Base-by-base conservation (phyloP, 2,113 vertebrate species). In the Bothrops jararaca region DNA sequence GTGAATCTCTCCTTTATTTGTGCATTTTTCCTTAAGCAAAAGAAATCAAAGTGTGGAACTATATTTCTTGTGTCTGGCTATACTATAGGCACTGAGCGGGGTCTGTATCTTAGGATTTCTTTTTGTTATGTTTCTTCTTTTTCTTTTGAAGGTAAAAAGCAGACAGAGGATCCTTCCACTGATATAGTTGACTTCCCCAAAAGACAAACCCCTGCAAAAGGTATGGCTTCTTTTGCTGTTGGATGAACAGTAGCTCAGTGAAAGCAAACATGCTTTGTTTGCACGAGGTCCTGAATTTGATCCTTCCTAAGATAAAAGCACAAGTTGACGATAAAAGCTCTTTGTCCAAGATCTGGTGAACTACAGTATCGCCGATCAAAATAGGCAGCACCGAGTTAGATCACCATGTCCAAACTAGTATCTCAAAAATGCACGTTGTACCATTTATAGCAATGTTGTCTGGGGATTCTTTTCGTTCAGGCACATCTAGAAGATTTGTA, bases 131-230 rank as follows among this genome's bases (percentile, higher is more conserved):
- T 48, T 24, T 86, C 53, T 91, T 34, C 54, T 90, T 69, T 86
- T 58, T 80, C 74, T 8, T 96, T 93, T 92, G 57, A 96, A 98
- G 99, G 99, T 88, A 98, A 97, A 96, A 99, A 98, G 96, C 97
- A 98, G 9, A 91, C 96, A 2, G 99, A 99, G 86, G 98, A 99
- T 85, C 89, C 96, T 53, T 94, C 95, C 90, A 94, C 97, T 0
- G 99, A 99, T 58, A 94, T 93, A 5, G 98, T 99, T 96, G 99
- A 99, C 96, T 99, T 99, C 96, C 99, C 99, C 95, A 99, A 98
- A 98, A 98, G 99, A 97, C 97, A 97, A 64, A 97, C 97, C 74
- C 98, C 98, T 87, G 98, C 99, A 96, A 98, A 98, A 98, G 99
- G 99, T 99, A 97, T 86, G 29, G 64, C n/a, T 86, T 89, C 23